Percentiles rank a stretch among this genome's conserved stretches.
Evolutionary conservation across 2,113 vertebrate genomes (phyloP).

Genomic region (Dolichotis patagonum): DNA sequence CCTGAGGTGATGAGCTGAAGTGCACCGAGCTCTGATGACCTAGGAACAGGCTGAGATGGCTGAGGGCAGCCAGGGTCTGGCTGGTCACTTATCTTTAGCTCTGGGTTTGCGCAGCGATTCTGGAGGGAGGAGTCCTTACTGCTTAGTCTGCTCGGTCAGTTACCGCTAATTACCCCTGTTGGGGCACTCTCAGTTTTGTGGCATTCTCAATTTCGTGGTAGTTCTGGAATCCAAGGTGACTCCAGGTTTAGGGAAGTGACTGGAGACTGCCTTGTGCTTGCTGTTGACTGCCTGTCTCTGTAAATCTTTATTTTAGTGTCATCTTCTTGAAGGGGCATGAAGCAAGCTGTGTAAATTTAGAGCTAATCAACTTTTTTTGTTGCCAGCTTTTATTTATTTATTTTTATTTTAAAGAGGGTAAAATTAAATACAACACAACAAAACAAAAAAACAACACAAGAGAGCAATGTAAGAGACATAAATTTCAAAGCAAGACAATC

Average conservation of each 20-base stretch:
- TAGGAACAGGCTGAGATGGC: not conserved
- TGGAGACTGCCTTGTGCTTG: not conserved
- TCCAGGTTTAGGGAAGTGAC: not conserved
- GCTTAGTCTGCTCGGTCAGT: not conserved
- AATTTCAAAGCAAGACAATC: no score
- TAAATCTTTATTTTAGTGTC: not conserved
- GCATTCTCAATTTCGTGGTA: no score
- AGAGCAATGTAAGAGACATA: no score
- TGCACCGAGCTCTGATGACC: not conserved
- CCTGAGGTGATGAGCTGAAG: not conserved
- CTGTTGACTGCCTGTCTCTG: not conserved
- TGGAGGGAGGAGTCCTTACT: not conserved
- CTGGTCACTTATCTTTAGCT: not conserved
- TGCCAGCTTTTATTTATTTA: no score
- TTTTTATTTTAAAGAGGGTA: no score
- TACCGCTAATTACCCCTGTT: no score
- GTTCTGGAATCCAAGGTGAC: not conserved
- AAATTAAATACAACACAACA: no score
- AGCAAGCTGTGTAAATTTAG: not conserved
- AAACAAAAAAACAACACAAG: no score
- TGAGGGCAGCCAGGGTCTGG: not conserved
- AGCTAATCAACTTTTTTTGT: not conserved
- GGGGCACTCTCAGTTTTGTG: not conserved
- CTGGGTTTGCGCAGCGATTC: not conserved
- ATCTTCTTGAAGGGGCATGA: not conserved